These are phyloP conservation scores for Corbicula japonica DNA, from an alignment of 2,888 invertebrate species.

Conservation along the genomic window DNA sequence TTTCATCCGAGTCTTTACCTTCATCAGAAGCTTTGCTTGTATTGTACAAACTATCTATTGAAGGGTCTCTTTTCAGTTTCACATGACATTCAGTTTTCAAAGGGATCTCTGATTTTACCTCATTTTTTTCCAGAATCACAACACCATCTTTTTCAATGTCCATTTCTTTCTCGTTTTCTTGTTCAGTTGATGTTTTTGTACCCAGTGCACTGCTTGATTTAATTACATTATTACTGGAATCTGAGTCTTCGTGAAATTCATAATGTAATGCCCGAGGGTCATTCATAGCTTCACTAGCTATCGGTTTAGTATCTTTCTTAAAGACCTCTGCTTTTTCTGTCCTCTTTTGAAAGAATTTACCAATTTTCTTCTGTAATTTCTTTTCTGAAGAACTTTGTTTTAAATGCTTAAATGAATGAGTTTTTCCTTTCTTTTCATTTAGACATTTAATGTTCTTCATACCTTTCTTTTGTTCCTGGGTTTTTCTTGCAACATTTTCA, in stretches of 20 bases:
- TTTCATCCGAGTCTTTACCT: background rate
- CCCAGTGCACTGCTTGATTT: background rate
- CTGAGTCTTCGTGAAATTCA: constrained; percentile 29
- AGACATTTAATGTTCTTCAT: background rate
- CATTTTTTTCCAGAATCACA: background rate
- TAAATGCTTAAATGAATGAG: constrained; percentile 6
- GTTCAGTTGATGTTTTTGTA: background rate
- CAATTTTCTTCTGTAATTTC: background rate
- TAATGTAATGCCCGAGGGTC: constrained; percentile 18
- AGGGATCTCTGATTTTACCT: background rate
- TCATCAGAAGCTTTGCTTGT: background rate
- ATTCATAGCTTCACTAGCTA: background rate
- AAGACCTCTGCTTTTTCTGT: background rate
- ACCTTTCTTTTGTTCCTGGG: constrained; percentile 7
- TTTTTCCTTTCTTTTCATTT: constrained; percentile 13
- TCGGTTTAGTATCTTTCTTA: background rate
- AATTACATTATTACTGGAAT: background rate
- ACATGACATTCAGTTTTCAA: constrained; percentile 47
- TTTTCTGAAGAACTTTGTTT: background rate
- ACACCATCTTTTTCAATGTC: background rate
- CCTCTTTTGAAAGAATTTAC: background rate
- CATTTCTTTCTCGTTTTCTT: background rate
- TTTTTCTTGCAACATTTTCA: no score
- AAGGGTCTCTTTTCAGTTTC: constrained; percentile 44
- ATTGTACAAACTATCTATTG: constrained; percentile 44